Evolutionary conservation across 1,140 invertebrate species (phyloP).

Genomic region (Halesus radiatus): DNA sequence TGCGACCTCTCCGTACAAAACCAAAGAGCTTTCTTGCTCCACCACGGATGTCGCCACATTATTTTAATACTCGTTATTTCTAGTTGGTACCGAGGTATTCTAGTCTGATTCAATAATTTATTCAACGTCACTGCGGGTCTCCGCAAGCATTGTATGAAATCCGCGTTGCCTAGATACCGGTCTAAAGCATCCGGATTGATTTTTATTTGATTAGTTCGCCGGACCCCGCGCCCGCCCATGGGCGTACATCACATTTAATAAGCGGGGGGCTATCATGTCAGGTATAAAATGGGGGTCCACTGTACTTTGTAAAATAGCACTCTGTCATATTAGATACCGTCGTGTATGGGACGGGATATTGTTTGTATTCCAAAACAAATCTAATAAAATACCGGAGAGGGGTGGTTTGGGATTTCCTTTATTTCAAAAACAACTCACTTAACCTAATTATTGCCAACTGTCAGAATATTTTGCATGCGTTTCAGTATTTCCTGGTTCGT

Average conservation of each 20-base stretch:
- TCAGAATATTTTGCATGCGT: slow-evolving; percentile 35
- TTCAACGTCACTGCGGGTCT: no score
- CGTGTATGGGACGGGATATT: slow-evolving; percentile 43
- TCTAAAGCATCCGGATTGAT: slow-evolving; percentile 47
- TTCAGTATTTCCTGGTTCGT: slow-evolving; percentile 38
- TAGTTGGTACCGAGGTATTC: no score
- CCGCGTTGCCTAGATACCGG: slow-evolving; percentile 41
- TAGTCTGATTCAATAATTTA: no score
- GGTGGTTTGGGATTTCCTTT: slow-evolving; percentile 46
- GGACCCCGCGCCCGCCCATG: slow-evolving; percentile 15
- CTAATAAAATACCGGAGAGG: slow-evolving; percentile 46
- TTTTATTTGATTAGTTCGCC: slow-evolving; percentile 56
- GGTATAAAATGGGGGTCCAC: slow-evolving; percentile 32
- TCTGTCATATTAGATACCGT: slow-evolving; percentile 52
- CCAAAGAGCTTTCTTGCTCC: no score
- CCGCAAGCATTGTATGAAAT: background rate
- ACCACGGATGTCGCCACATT: no score
- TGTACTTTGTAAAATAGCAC: slow-evolving; percentile 49
- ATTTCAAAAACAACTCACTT: slow-evolving; percentile 49
- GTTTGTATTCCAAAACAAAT: slow-evolving; percentile 56
- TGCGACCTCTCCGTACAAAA: no score
- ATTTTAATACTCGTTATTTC: no score
- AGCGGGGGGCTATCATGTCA: slow-evolving; percentile 4
- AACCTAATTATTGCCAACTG: slow-evolving; percentile 38
- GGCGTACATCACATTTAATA: slow-evolving; percentile 7